Evolutionary conservation across 1,140 invertebrate genomes (phyloP).

Genomic region (Drosophila orena): DNA sequence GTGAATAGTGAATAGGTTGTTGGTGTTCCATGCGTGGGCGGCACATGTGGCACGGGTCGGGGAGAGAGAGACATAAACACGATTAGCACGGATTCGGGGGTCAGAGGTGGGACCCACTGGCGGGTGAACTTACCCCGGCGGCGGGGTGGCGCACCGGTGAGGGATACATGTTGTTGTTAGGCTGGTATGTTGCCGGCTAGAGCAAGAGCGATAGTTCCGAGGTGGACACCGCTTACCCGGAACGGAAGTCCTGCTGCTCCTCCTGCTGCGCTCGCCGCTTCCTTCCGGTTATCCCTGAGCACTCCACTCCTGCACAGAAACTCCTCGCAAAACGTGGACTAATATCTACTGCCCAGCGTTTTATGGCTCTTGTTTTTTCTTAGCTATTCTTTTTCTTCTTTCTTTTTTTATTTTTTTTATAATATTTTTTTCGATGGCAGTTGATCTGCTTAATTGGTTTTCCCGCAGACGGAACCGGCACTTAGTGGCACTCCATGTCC

Average conservation of each 20-base stretch:
- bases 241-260: slow-evolving; percentile 28
- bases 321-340: slow-evolving; percentile 14
- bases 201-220: slow-evolving; percentile 29
- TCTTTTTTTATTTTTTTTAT: slow-evolving; percentile 26
- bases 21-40: slow-evolving; percentile 18
- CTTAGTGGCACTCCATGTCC: slow-evolving; percentile 46
- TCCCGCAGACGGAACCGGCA: slow-evolving; percentile 30
- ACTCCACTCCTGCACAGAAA: slow-evolving; percentile 24
- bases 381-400: not conserved
- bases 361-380: slow-evolving; percentile 55
- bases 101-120: slow-evolving; percentile 4
- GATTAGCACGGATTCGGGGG: slow-evolving; percentile 57
- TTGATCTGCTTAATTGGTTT: slow-evolving; percentile 25
- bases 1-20: not conserved
- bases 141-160: slow-evolving; percentile 84
- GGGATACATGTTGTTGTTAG: slow-evolving; percentile 81
- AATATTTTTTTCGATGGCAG: slow-evolving; percentile 40
- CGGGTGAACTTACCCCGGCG: slow-evolving; percentile 79
- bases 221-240: slow-evolving; percentile 34
- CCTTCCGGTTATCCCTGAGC: slow-evolving; percentile 37
- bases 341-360: slow-evolving; percentile 47
- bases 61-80: slow-evolving; percentile 40
- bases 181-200: slow-evolving; percentile 47
- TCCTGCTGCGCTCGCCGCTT: slow-evolving; percentile 3
- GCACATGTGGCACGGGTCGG: not conserved